Base-by-base conservation (phyloP, 2,797 vertebrate genomes). In the Hybognathus amarus region DNA sequence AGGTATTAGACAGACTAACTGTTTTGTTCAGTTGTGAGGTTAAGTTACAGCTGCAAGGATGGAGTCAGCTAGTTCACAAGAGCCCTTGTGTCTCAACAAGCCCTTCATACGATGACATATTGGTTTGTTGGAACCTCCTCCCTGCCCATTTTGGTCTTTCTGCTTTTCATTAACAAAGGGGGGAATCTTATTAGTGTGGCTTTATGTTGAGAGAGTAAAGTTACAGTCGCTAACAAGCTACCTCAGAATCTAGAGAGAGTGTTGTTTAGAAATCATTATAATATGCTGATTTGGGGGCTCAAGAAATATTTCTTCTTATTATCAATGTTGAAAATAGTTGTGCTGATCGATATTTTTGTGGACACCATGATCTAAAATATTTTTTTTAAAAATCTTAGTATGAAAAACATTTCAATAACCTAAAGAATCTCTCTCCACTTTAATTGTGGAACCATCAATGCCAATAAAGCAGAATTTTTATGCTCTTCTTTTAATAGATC, bases 11-110 rank as follows among this genome's bases (percentile, higher is more conserved):
- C 64, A 71, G 68, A 71, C 24, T 47, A 77, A 61, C 56, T 68
- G 83, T 82, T 87, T 73, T 56, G 75, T 83, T 83, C 67, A 33
- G 66, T 73, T 36, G 59, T 66, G 78, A 84, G 85, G 78, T 88
- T 77, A 82, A 30, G 74, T 88, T 85, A 67, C 85, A 74, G 73
- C 86, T 36, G 54, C 68, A 71, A 67, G 79, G 59, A 88, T 54
- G 59, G 68, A 70, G 85, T 86, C 84, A 87, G 87, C 82, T 50
- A 84, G 77, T 17, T 86, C 82, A 82, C 81, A 87, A 86, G 83
- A 86, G 84, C 83, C 70, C 90, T 89, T 88, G 80, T 87, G 88
- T 87, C 84, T 86, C 85, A 80, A 87, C 75, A 84, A 84, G 87
- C 78, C 74, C 70, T 85, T 75, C 68, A 79, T 80, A 82, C 27